Percentiles rank a stretch among this genome's conserved stretches.
Conservation (phyloP, 30 jellyfish, hydroid and myxozoan genomes). For the Haliclystus octoradiatus region DNA sequence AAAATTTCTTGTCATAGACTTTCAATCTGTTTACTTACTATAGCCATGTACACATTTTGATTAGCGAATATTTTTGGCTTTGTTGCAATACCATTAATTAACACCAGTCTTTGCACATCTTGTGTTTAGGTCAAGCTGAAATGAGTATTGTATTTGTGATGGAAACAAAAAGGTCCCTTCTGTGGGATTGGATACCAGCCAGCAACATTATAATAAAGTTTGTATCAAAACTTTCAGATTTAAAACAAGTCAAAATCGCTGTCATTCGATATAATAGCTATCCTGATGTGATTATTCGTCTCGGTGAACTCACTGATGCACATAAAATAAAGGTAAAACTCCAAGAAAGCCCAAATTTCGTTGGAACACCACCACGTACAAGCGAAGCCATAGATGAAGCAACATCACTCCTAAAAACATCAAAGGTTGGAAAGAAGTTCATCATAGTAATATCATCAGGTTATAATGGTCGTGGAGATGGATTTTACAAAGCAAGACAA, state of each 20-base stretch:
- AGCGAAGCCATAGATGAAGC: neutral
- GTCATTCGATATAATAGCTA: neutral
- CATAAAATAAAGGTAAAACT: neutral
- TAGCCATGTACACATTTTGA: too few relatives aligned
- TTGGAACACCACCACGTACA: neutral
- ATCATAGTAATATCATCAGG: neutral
- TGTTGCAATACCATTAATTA: too few relatives aligned
- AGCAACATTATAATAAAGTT: neutral
- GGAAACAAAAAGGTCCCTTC: neutral
- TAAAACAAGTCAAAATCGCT: neutral
- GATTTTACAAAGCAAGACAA: conserved; percentile 19
- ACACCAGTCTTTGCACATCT: too few relatives aligned
- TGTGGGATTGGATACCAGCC: neutral
- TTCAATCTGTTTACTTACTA: too few relatives aligned
- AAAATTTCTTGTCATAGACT: too few relatives aligned
- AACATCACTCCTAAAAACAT: neutral
- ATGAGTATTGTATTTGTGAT: neutral
- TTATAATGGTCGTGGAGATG: too few relatives aligned
- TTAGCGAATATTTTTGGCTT: too few relatives aligned
- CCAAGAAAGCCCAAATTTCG: neutral
- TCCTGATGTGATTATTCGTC: neutral
- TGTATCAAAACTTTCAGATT: neutral
- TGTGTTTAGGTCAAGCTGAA: neutral
- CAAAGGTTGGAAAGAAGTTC: neutral
- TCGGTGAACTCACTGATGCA: neutral